Percentiles rank a stretch among this genome's conserved stretches.
Evolutionary conservation across 1,140 invertebrate species (phyloP).

Genomic region (Tetramorium alpestre): DNA sequence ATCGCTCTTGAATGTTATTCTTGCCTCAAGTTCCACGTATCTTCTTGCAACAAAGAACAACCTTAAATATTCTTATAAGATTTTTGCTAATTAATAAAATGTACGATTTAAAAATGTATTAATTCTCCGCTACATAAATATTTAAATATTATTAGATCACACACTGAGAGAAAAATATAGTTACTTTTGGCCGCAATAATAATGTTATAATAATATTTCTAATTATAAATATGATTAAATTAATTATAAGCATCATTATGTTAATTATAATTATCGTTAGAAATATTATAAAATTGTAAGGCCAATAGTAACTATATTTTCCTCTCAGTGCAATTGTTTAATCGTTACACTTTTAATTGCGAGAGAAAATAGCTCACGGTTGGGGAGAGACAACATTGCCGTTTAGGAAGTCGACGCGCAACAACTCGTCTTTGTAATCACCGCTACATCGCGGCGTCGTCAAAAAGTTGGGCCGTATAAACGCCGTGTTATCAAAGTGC

Average conservation of each 20-base stretch:
- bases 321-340: background rate
- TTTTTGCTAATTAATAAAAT: background rate
- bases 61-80: background rate
- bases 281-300: too few relatives aligned
- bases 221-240: too few relatives aligned
- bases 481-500: conserved; percentile 46
- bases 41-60: conserved; percentile 22
- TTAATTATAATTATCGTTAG: too few relatives aligned
- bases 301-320: too few relatives aligned
- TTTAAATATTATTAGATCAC: background rate
- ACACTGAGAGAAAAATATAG: too few relatives aligned
- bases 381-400: background rate
- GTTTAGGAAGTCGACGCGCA: conserved; percentile 52
- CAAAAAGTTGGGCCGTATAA: conserved; percentile 35
- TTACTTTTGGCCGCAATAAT: too few relatives aligned
- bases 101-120: background rate
- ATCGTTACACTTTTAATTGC: background rate
- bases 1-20: conserved; percentile 52
- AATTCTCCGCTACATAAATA: background rate
- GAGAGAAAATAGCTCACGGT: conserved; percentile 38
- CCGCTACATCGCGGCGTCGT: conserved; percentile 36
- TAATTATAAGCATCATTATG: too few relatives aligned
- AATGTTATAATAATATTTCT: too few relatives aligned
- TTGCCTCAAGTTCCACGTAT: conserved; percentile 41
- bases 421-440: conserved; percentile 18